phyloP scores from a whole-genome alignment of 2,888 invertebrate species.

The Tetragonisca angustula region DNA sequence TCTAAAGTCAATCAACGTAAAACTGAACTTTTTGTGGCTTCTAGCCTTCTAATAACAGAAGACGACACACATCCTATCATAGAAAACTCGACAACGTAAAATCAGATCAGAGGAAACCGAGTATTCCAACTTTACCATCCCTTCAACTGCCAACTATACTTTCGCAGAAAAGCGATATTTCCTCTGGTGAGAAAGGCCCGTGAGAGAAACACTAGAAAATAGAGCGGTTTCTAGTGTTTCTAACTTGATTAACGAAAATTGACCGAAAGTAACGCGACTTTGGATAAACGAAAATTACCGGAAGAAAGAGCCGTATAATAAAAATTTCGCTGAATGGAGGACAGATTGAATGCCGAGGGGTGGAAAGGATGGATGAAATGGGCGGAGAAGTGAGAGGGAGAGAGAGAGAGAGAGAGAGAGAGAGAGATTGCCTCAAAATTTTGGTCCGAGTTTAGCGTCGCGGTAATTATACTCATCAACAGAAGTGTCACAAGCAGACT shows the following conservation, averaged over 20 bases:
- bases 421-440: slow-evolving; percentile 47
- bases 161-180: background rate
- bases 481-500: slow-evolving; percentile 67
- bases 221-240: background rate
- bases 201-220: background rate
- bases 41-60: no score
- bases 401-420: slow-evolving; percentile 1
- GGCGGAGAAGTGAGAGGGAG: background rate
- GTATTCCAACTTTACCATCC: no score
- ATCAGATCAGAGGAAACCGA: no score
- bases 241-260: background rate
- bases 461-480: slow-evolving; percentile 68
- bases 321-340: slow-evolving; percentile 12
- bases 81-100: no score
- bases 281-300: background rate
- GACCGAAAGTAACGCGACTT: background rate
- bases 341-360: slow-evolving; percentile 10
- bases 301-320: background rate
- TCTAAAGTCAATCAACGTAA: no score
- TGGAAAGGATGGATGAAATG: background rate
- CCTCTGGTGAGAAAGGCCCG: background rate
- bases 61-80: no score
- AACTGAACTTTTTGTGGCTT: no score
- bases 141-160: background rate
- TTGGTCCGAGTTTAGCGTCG: slow-evolving; percentile 43